Percentiles rank a stretch among this genome's conserved stretches.
These are phyloP conservation scores for Mantis religiosa DNA, from an alignment of 2,888 invertebrate genomes.

Conservation along the genomic window DNA sequence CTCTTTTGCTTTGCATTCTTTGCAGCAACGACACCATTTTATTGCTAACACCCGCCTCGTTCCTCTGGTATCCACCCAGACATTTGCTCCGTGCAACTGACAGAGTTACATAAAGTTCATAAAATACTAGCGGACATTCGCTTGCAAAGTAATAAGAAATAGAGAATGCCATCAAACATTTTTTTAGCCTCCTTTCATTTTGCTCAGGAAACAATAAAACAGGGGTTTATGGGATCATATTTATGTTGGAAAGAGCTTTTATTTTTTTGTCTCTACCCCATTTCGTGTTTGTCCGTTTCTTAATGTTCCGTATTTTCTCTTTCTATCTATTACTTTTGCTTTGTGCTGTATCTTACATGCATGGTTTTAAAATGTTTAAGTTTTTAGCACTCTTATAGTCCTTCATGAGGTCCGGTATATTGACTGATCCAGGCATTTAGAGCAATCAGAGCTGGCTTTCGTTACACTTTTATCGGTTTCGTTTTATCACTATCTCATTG, in stretches of 20 bases:
- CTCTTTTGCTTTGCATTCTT: neutral
- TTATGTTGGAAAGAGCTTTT: neutral
- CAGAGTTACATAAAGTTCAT: constrained; percentile 4
- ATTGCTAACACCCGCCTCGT: neutral
- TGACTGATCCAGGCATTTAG: too few species aligned
- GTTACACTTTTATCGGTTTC: too few species aligned
- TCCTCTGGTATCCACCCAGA: neutral
- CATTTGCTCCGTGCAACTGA: neutral
- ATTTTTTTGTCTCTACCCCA: neutral
- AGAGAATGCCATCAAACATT: neutral
- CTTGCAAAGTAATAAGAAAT: neutral
- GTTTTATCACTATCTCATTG: too few species aligned
- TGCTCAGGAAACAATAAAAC: neutral
- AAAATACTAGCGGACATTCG: neutral
- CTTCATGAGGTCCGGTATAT: too few species aligned
- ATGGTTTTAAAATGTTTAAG: too few species aligned
- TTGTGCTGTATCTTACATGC: neutral
- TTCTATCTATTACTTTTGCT: neutral
- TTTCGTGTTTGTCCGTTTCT: neutral
- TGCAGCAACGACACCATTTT: neutral
- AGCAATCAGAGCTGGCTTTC: too few species aligned
- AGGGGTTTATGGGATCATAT: neutral
- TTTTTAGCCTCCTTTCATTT: neutral
- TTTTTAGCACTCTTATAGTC: too few species aligned
- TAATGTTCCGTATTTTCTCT: neutral